These are phyloP conservation scores for Ancistrus triradiatus DNA, from an alignment of 2,113 vertebrate genomes.

Conservation along the genomic window DNA sequence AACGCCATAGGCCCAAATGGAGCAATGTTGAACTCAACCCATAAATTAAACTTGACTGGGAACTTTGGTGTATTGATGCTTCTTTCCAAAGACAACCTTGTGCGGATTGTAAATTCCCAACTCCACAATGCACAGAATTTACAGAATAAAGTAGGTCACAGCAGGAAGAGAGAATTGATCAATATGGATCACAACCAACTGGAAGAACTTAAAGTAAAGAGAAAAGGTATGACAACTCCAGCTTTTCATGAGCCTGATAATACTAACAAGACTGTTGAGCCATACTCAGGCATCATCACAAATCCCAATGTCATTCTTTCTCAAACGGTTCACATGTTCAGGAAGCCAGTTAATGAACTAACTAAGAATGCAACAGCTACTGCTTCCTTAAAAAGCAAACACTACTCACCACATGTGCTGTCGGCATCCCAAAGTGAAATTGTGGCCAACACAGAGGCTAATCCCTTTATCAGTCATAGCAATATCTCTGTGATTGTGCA, in stretches of 20 bases:
- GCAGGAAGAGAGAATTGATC: conserved; percentile 71
- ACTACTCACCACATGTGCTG: conserved; percentile 43
- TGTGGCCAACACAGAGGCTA: conserved; percentile 50
- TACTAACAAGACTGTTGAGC: conserved; percentile 51
- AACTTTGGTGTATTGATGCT: conserved; percentile 65
- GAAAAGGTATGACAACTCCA: conserved; percentile 60
- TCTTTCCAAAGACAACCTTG: conserved; percentile 68
- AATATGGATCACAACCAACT: conserved; percentile 62
- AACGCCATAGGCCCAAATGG: conserved; percentile 58
- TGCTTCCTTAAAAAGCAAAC: conserved; percentile 60
- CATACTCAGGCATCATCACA: conserved; percentile 52
- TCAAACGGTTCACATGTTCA: conserved; percentile 40
- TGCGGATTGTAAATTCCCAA: conserved; percentile 71
- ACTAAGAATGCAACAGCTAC: conserved; percentile 31
- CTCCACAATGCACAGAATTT: conserved; percentile 63
- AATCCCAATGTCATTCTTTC: conserved; percentile 51
- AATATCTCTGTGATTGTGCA: conserved; percentile 52
- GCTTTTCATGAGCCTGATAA: conserved; percentile 58
- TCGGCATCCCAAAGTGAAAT: conserved; percentile 60
- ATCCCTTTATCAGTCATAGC: conserved; percentile 49
- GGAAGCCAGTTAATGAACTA: conserved; percentile 46
- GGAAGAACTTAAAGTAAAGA: conserved; percentile 54
- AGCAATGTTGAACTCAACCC: conserved; percentile 46
- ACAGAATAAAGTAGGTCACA: conserved; percentile 63
- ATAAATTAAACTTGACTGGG: conserved; percentile 66